A percentile compares a stretch with the other conserved stretches of the same genome.
phyloP scores from a whole-genome alignment of 2,797 vertebrate genomes.

The Podarcis lilfordi region DNA sequence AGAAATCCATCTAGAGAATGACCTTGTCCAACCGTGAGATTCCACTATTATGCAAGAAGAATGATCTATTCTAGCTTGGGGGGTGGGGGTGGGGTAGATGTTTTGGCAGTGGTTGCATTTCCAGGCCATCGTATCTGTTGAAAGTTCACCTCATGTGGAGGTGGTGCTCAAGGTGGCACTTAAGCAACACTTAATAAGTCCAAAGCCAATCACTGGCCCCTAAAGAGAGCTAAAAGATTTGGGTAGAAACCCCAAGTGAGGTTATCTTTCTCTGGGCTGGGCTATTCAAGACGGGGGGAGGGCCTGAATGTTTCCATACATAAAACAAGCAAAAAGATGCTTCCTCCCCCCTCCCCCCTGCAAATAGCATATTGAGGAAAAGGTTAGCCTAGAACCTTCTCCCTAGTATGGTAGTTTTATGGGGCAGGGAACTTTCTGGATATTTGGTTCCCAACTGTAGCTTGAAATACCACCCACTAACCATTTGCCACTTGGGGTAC shows the following conservation, averaged over 20 bases:
- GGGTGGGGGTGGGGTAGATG: background rate
- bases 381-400: background rate
- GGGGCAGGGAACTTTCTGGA: background rate
- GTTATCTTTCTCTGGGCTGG: background rate
- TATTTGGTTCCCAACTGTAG: background rate
- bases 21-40: constrained; percentile 34
- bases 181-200: background rate
- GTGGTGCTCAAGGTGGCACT: background rate
- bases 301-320: background rate
- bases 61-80: constrained; percentile 8
- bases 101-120: background rate
- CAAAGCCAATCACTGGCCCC: background rate
- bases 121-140: background rate
- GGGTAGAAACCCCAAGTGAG: background rate
- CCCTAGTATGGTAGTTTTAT: too few species aligned
- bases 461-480: background rate
- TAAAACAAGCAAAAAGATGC: background rate
- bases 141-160: background rate
- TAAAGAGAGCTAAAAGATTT: background rate
- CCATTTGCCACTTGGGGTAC: background rate
- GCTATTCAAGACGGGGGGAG: background rate
- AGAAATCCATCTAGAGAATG: constrained; percentile 29
- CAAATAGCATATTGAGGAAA: background rate
- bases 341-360: too few species aligned
- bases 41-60: constrained; percentile 26